A percentile compares a stretch with the other conserved stretches of the same genome.
phyloP scores from a whole-genome alignment of 2,888 invertebrate genomes.

The Anoncus sp. region DNA sequence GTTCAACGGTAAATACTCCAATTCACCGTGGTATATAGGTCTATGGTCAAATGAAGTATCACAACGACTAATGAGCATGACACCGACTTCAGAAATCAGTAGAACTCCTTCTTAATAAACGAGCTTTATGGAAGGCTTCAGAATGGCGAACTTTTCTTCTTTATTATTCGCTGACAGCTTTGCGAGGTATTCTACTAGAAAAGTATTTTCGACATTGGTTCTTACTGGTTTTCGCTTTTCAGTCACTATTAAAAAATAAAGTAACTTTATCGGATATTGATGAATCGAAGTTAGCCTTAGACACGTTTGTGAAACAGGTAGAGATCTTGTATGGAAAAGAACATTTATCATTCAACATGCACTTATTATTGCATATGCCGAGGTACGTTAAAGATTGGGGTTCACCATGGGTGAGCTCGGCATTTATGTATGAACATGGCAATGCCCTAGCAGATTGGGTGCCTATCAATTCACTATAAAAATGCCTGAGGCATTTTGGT shows the following conservation, averaged over 20 bases:
- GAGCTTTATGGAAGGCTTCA: slow-evolving; percentile 29
- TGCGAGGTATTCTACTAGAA: slow-evolving; percentile 21
- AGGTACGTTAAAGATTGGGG: slow-evolving; percentile 38
- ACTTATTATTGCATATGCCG: slow-evolving; percentile 54
- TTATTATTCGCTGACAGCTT: slow-evolving; percentile 31
- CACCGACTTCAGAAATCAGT: background rate
- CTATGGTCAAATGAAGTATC: background rate
- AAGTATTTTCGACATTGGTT: slow-evolving; percentile 54
- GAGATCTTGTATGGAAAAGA: slow-evolving; percentile 33
- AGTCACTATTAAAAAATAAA: slow-evolving; percentile 26
- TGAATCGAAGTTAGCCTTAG: slow-evolving; percentile 14
- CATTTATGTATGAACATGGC: slow-evolving; percentile 53
- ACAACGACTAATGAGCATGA: background rate
- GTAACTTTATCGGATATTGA: slow-evolving; percentile 9
- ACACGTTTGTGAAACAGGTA: slow-evolving; percentile 35
- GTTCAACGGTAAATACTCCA: slow-evolving; percentile 22
- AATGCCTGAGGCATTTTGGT: slow-evolving; percentile 14
- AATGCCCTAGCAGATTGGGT: slow-evolving; percentile 43
- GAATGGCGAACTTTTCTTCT: slow-evolving; percentile 31
- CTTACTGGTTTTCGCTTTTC: slow-evolving; percentile 43
- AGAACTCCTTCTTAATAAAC: background rate
- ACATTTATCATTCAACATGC: slow-evolving; percentile 51
- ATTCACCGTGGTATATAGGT: slow-evolving; percentile 34
- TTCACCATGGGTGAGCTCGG: slow-evolving; percentile 49
- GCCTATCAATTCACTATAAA: slow-evolving; percentile 13